Conservation (phyloP, 2,113 vertebrate genomes). For the Gymnogyps californianus region DNA sequence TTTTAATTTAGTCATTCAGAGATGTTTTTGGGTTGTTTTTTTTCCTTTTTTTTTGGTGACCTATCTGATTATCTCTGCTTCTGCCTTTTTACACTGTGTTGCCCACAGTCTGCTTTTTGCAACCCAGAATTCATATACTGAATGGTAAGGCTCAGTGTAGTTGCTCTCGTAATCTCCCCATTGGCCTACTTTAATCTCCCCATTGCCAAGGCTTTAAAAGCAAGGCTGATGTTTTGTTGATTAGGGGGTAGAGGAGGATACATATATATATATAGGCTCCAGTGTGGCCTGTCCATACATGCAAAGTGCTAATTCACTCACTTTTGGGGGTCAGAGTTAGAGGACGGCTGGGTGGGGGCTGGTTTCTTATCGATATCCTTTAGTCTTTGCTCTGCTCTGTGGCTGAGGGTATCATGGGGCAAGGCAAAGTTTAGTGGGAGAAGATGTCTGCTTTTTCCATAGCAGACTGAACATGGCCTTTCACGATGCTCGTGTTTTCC, state of each 20-base stretch:
- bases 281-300: not conserved
- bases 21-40: not conserved
- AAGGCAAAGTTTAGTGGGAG: not conserved
- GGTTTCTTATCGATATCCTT: accelerated
- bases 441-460: not conserved
- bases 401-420: accelerated
- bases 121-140: not conserved
- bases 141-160: not conserved
- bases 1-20: not conserved
- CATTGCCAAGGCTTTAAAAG: not conserved
- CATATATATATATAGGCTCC: not conserved
- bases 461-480: not conserved
- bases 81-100: not conserved
- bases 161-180: not conserved
- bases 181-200: not conserved
- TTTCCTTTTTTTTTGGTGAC: not conserved
- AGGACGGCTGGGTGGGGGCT: not conserved
- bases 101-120: not conserved
- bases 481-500: not conserved
- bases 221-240: not conserved
- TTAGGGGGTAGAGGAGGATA: not conserved
- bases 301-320: not conserved
- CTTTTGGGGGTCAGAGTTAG: not conserved
- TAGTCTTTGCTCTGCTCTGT: not conserved
- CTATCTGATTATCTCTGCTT: not conserved